Evolutionary conservation across 2,113 vertebrate species (phyloP).

Genomic region (Prinia subflava): DNA sequence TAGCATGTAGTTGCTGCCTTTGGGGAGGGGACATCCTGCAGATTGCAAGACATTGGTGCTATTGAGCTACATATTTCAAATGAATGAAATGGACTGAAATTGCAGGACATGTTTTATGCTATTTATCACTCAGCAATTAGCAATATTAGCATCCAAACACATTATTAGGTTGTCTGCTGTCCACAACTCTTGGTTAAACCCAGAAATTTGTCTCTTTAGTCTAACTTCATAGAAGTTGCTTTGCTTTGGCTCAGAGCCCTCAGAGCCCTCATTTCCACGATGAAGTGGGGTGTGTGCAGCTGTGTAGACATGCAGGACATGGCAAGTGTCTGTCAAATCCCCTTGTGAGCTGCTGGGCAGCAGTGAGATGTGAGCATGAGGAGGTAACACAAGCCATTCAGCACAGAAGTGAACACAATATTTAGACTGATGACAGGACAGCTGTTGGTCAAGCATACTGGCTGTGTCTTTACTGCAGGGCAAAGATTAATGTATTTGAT

Average conservation of each 20-base stretch:
- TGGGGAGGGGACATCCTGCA: constrained; percentile 30
- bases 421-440: neutral
- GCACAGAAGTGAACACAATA: neutral
- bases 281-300: neutral
- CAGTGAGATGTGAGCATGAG: neutral
- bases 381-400: neutral
- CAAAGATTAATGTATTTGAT: neutral
- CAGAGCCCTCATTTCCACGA: neutral
- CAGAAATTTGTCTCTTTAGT: neutral
- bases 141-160: constrained; percentile 33
- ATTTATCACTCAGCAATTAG: constrained; percentile 50
- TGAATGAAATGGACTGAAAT: neutral
- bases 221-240: neutral
- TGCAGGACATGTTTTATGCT: constrained; percentile 18
- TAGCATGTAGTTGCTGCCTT: neutral
- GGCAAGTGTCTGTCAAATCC: neutral
- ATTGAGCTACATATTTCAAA: constrained; percentile 30
- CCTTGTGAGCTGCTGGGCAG: neutral
- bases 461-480: neutral
- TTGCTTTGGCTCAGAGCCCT: neutral
- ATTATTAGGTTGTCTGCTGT: neutral
- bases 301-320: neutral
- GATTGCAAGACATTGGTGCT: neutral
- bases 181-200: neutral
- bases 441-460: neutral